phyloP scores from a whole-genome alignment of 2,797 vertebrate genomes.

The Phrynocephalus vlangalii region DNA sequence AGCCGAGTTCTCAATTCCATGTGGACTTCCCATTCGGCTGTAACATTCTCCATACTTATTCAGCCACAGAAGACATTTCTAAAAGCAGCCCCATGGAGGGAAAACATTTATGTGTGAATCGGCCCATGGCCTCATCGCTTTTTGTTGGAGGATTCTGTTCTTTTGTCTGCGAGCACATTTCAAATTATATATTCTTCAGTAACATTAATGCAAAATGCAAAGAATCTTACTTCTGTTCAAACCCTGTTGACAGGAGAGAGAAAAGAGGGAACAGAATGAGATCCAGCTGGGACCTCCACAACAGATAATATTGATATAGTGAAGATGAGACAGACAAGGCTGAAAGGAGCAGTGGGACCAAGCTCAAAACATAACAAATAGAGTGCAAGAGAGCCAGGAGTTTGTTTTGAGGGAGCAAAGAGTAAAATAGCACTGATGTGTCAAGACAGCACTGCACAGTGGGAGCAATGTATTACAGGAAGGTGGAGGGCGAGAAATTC shows the following conservation, averaged over 20 bases:
- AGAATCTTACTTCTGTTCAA: constrained; percentile 62
- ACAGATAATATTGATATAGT: constrained; percentile 55
- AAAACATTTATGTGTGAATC: constrained; percentile 45
- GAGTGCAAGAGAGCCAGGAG: constrained; percentile 41
- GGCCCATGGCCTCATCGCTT: not conserved
- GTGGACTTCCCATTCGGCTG: not conserved
- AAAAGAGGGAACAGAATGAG: constrained; percentile 62
- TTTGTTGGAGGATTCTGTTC: constrained; percentile 14
- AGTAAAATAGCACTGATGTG: constrained; percentile 42
- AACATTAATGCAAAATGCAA: constrained; percentile 53
- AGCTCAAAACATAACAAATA: constrained; percentile 40
- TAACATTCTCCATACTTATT: constrained; percentile 4
- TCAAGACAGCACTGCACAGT: constrained; percentile 45
- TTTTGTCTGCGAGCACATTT: constrained; percentile 3
- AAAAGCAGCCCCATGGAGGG: constrained; percentile 26
- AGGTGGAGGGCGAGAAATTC: constrained; percentile 24
- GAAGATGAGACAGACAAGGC: constrained; percentile 59
- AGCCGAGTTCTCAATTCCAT: constrained; percentile 12
- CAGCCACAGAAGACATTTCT: constrained; percentile 20
- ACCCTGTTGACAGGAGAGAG: constrained; percentile 65
- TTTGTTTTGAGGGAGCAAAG: constrained; percentile 40
- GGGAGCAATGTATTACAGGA: constrained; percentile 44
- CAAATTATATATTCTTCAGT: constrained; percentile 37
- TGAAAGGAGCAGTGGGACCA: constrained; percentile 58
- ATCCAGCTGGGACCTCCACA: constrained; percentile 64